These are phyloP conservation scores for Daphoenositta chrysoptera DNA, from an alignment of 2,113 vertebrate genomes.

Conservation along the genomic window DNA sequence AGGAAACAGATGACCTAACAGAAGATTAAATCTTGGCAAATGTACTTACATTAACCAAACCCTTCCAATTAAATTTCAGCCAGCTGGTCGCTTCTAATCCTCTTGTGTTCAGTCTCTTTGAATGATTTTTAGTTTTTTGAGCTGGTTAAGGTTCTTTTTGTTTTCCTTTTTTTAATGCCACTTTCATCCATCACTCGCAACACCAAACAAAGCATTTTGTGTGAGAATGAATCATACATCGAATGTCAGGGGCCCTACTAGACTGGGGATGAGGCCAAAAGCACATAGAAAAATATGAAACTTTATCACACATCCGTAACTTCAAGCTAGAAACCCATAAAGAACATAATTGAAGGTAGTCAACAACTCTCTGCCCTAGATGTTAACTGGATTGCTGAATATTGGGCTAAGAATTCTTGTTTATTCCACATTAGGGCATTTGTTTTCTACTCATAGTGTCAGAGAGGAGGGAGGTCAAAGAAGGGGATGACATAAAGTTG, in stretches of 20 bases:
- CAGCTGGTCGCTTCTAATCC: slow-evolving; percentile 67
- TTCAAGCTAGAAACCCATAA: slow-evolving; percentile 5
- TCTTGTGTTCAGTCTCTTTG: slow-evolving; percentile 61
- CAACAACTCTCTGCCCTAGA: background rate
- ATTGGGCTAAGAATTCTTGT: background rate
- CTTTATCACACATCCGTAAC: slow-evolving; percentile 11
- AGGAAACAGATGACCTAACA: slow-evolving; percentile 76
- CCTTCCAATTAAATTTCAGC: slow-evolving; percentile 70
- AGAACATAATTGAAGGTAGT: slow-evolving; percentile 4
- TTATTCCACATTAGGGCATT: slow-evolving; percentile 26
- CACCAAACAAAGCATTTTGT: slow-evolving; percentile 59
- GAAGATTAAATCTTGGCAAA: slow-evolving; percentile 72
- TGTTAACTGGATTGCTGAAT: slow-evolving; percentile 35
- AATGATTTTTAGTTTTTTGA: slow-evolving; percentile 48
- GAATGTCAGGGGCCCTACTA: slow-evolving; percentile 44
- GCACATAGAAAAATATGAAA: slow-evolving; percentile 45
- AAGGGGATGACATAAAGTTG: background rate
- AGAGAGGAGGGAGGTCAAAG: background rate
- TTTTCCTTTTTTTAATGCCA: background rate
- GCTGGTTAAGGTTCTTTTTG: background rate
- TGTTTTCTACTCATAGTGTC: background rate
- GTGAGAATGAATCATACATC: slow-evolving; percentile 66
- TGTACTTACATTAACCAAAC: slow-evolving; percentile 56
- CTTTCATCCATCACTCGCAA: slow-evolving; percentile 39
- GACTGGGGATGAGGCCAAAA: slow-evolving; percentile 36